Conservation (phyloP, 2,797 vertebrate genomes). For the Poeciliopsis turneri region DNA sequence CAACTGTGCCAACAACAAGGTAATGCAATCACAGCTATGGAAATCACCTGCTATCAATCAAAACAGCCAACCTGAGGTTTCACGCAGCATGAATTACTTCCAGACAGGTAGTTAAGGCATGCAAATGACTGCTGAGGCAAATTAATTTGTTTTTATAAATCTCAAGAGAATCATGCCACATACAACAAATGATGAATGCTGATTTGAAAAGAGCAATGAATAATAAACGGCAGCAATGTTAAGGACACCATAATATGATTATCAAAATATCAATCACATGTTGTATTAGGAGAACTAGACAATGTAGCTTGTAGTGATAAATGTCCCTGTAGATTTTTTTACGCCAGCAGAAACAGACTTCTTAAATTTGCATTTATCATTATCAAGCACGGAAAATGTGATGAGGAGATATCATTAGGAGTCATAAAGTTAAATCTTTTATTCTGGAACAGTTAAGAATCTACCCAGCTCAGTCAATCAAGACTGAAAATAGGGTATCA, state of each 20-base stretch:
- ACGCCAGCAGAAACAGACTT: neutral
- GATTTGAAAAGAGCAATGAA: conserved; percentile 36
- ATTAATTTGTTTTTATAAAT: conserved; percentile 42
- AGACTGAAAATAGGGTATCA: conserved; percentile 41
- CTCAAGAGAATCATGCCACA: conserved; percentile 28
- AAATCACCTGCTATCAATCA: conserved; percentile 63
- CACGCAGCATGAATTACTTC: conserved; percentile 40
- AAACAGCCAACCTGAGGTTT: conserved; percentile 52
- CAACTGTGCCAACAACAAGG: conserved; percentile 37
- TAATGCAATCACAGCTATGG: conserved; percentile 55
- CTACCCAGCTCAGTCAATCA: conserved; percentile 32
- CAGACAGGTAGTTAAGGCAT: conserved; percentile 44
- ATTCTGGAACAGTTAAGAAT: conserved; percentile 28
- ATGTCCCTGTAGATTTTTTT: conserved; percentile 27
- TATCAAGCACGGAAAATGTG: conserved; percentile 8
- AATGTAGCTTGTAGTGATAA: conserved; percentile 8
- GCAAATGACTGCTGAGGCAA: conserved; percentile 56
- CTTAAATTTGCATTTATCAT: conserved; percentile 11
- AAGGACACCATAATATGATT: conserved; percentile 32
- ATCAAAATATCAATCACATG: conserved; percentile 31
- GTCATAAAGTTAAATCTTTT: conserved; percentile 14
- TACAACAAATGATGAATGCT: conserved; percentile 37
- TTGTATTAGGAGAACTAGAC: neutral
- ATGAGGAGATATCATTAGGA: conserved; percentile 11
- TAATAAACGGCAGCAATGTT: conserved; percentile 36